Percentiles rank a stretch among this genome's conserved stretches.
Conservation (phyloP, 2,113 vertebrate species). For the Pedetes capensis region DNA sequence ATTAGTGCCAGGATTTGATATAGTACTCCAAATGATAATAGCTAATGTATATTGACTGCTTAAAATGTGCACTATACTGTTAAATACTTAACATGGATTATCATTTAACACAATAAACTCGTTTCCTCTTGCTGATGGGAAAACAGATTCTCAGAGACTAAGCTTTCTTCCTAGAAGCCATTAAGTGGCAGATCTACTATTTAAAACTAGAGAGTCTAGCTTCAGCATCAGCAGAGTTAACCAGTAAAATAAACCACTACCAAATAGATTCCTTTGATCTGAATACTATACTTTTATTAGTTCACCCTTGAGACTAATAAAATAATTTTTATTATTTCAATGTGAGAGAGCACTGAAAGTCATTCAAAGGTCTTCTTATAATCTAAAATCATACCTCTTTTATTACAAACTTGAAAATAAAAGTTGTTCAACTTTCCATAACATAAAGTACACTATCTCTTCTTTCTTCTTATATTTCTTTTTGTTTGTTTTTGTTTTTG, state of each 20-base stretch:
- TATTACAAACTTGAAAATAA: constrained; percentile 51
- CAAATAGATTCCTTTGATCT: constrained; percentile 5
- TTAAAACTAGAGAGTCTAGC: neutral
- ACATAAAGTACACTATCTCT: neutral
- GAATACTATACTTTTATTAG: constrained; percentile 31
- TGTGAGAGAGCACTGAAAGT: constrained; percentile 23
- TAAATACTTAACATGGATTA: neutral
- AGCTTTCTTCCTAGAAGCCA: neutral
- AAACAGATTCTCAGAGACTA: constrained; percentile 25
- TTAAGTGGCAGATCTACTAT: neutral
- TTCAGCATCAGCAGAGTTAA: neutral
- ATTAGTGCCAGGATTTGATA: neutral
- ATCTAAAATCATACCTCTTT: constrained; percentile 51
- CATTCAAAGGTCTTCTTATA: constrained; percentile 21
- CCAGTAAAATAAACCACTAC: neutral
- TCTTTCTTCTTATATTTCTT: neutral
- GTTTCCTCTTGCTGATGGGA: constrained; percentile 39
- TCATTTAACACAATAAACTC: constrained; percentile 24
- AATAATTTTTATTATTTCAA: constrained; percentile 23
- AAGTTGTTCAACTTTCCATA: constrained; percentile 6
- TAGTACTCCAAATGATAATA: neutral
- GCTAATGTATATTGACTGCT: neutral
- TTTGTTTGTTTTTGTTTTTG: neutral
- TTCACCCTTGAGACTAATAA: constrained; percentile 48
- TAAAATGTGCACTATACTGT: neutral